Conservation (phyloP, 35 echinoderm and acorn worm genomes). For the Holothuria glaberrima region DNA sequence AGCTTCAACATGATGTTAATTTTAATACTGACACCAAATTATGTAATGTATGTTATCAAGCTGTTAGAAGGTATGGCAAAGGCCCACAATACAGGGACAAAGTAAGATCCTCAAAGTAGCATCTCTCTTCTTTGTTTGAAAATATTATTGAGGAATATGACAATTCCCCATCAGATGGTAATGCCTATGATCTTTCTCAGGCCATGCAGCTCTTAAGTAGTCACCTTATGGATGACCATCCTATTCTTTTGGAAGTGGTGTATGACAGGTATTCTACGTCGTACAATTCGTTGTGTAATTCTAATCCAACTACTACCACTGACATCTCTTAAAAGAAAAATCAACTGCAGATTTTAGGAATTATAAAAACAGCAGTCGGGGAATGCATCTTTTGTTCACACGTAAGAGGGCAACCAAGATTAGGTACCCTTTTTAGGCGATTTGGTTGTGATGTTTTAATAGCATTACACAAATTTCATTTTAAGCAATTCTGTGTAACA, state of each 20-base stretch:
- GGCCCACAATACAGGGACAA: conserved; percentile 5
- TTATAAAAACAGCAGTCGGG: neutral
- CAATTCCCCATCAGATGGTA: neutral
- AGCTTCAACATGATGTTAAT: neutral
- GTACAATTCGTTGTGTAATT: neutral
- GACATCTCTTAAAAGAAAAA: neutral
- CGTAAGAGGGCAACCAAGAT: neutral
- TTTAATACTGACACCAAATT: neutral
- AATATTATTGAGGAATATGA: neutral
- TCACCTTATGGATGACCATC: conserved; percentile 6
- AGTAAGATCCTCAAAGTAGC: neutral
- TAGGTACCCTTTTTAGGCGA: neutral
- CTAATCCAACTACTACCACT: neutral
- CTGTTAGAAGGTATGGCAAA: conserved; percentile 25
- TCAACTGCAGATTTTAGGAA: neutral
- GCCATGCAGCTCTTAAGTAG: neutral
- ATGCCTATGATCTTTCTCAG: neutral
- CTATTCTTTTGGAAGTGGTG: neutral
- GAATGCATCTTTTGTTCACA: neutral
- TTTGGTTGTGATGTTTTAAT: neutral
- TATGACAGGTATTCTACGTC: neutral
- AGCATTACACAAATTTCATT: neutral
- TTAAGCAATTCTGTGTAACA: neutral
- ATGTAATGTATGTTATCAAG: conserved; percentile 36
- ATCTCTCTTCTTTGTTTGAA: neutral